These are phyloP conservation scores for Erythrocercus mccallii DNA, from an alignment of 2,113 vertebrate genomes.

Conservation along the genomic window DNA sequence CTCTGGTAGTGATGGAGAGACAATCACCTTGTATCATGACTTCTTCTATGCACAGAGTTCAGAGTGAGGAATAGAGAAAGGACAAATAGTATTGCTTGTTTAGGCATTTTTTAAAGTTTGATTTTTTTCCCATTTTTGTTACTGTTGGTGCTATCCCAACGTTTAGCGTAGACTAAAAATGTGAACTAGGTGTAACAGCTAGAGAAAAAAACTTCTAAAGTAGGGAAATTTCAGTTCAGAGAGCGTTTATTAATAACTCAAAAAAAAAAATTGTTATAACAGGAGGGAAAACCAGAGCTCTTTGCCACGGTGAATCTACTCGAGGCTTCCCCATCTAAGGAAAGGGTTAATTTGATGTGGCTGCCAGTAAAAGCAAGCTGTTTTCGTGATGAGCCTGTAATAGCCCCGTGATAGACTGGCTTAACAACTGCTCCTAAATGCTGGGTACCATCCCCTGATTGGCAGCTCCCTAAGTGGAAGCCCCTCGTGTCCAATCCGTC, in stretches of 20 bases:
- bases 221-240: not conserved
- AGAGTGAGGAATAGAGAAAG: not conserved
- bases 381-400: slow-evolving; percentile 30
- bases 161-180: not conserved
- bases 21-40: accelerated
- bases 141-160: not conserved
- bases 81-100: not conserved
- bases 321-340: not conserved
- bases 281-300: not conserved
- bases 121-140: not conserved
- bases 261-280: not conserved
- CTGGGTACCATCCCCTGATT: not conserved
- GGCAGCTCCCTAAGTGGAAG: not conserved
- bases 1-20: not conserved
- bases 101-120: accelerated
- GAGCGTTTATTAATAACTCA: not conserved
- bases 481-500: slow-evolving; percentile 39
- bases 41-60: not conserved
- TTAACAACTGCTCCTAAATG: not conserved
- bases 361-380: not conserved
- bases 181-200: not conserved
- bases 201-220: not conserved
- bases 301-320: not conserved
- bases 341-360: slow-evolving; percentile 31
- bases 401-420: not conserved